Percentiles rank a stretch among this genome's conserved stretches.
These are phyloP conservation scores for Tragopan temminckii DNA, from an alignment of 2,797 vertebrate species.

Conservation along the genomic window DNA sequence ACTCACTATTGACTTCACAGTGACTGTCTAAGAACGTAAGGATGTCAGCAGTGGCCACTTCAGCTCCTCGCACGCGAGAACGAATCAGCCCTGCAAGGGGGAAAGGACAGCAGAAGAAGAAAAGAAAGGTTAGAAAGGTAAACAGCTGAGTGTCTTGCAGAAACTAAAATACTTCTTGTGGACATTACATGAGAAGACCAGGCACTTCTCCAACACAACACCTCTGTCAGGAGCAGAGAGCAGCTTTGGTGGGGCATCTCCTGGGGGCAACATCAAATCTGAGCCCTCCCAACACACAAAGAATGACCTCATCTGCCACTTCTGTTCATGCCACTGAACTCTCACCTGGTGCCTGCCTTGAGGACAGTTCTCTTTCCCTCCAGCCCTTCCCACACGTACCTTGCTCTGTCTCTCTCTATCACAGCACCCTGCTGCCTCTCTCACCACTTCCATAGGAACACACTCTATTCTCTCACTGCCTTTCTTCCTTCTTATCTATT, in stretches of 20 bases:
- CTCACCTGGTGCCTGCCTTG: not conserved
- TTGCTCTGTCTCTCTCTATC: fast-evolving
- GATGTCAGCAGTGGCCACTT: conserved; percentile 87
- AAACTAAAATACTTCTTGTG: not conserved
- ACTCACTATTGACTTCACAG: conserved; percentile 96
- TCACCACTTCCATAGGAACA: not conserved
- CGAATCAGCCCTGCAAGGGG: conserved; percentile 90
- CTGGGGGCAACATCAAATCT: not conserved
- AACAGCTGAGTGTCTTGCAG: not conserved
- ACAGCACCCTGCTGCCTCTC: not conserved
- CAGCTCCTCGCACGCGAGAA: conserved; percentile 94
- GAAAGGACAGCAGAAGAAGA: not conserved
- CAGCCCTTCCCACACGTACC: not conserved
- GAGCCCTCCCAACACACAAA: not conserved
- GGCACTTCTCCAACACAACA: not conserved
- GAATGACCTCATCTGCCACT: not conserved
- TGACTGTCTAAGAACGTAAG: conserved; percentile 98
- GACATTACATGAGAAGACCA: not conserved
- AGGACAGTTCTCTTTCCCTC: not conserved
- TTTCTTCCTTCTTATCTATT: not conserved
- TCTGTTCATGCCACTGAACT: not conserved
- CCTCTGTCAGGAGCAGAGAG: not conserved
- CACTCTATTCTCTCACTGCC: not conserved
- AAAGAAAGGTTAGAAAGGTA: not conserved
- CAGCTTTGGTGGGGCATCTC: not conserved